phyloP scores from a whole-genome alignment of 1,140 invertebrate species.

The Drosophila orosa region DNA sequence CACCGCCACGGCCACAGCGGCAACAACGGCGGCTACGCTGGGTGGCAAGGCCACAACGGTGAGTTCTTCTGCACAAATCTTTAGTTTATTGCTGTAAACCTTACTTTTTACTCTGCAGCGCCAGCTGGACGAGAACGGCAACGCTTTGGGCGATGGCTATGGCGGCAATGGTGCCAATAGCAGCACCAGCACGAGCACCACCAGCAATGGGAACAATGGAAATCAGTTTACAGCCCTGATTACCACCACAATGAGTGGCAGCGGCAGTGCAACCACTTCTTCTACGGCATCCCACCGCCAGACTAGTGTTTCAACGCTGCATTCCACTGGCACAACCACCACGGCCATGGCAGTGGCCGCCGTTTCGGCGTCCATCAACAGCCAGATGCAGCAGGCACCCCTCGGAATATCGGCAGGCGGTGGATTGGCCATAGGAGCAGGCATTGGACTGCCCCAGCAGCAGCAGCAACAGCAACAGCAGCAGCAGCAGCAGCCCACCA shows the following conservation, averaged over 20 bases:
- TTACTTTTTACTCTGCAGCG: constrained; percentile 63
- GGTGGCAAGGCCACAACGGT: constrained; percentile 55
- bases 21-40: constrained; percentile 35
- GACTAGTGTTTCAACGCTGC: constrained; percentile 57
- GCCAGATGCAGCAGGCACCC: constrained; percentile 43
- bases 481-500: constrained; percentile 55
- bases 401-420: constrained; percentile 1
- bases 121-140: constrained; percentile 85
- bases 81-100: background rate
- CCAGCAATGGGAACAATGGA: constrained; percentile 10
- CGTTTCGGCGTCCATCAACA: constrained; percentile 56
- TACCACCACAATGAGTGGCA: constrained; percentile 38
- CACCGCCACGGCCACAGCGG: constrained; percentile 26
- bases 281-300: constrained; percentile 39
- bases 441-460: constrained; percentile 11
- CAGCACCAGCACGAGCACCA: constrained; percentile 11
- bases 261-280: constrained; percentile 35
- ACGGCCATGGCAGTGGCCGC: constrained; percentile 65
- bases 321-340: constrained; percentile 48
- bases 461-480: constrained; percentile 44
- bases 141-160: constrained; percentile 78
- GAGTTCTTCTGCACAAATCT: constrained; percentile 10
- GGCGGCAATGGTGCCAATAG: constrained; percentile 17
- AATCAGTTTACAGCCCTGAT: constrained; percentile 59
- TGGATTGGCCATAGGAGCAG: background rate